phyloP scores from a whole-genome alignment of 2,113 vertebrate species.

The Aplodontia rufa region DNA sequence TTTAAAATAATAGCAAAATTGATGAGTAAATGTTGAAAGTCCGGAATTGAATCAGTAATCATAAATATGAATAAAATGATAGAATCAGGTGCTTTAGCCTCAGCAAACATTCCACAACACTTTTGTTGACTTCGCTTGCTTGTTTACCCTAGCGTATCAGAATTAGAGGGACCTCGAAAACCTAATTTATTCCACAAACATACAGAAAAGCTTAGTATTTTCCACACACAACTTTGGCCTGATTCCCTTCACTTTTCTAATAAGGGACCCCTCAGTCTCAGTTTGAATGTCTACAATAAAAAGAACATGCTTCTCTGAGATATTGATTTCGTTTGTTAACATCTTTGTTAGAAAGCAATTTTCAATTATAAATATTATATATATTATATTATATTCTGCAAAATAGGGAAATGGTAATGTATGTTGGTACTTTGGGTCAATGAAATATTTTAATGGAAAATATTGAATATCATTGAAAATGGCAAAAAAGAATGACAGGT shows the following conservation, averaged over 20 bases:
- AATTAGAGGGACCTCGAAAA: neutral
- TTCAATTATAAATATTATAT: neutral
- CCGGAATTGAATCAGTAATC: neutral
- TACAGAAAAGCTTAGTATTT: neutral
- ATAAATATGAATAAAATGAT: neutral
- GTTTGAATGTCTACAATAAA: neutral
- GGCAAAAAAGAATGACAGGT: neutral
- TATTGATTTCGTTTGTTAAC: neutral
- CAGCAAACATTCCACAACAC: neutral
- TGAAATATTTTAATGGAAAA: conserved; percentile 3
- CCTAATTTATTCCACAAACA: neutral
- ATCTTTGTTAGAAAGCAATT: neutral
- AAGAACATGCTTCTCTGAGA: neutral
- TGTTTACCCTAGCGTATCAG: neutral
- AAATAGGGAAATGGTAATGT: neutral
- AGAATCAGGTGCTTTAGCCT: neutral
- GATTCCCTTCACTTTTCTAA: neutral
- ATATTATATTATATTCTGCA: too few species aligned
- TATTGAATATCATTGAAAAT: neutral
- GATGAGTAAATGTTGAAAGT: neutral
- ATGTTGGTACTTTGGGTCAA: neutral
- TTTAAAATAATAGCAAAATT: neutral
- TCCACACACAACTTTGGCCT: neutral
- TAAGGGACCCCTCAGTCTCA: neutral
- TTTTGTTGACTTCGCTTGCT: conserved; percentile 1